Percentiles rank a stretch among this genome's conserved stretches.
These are phyloP conservation scores for Hyalella azteca DNA, from an alignment of 2,888 invertebrate species.

Conservation along the genomic window DNA sequence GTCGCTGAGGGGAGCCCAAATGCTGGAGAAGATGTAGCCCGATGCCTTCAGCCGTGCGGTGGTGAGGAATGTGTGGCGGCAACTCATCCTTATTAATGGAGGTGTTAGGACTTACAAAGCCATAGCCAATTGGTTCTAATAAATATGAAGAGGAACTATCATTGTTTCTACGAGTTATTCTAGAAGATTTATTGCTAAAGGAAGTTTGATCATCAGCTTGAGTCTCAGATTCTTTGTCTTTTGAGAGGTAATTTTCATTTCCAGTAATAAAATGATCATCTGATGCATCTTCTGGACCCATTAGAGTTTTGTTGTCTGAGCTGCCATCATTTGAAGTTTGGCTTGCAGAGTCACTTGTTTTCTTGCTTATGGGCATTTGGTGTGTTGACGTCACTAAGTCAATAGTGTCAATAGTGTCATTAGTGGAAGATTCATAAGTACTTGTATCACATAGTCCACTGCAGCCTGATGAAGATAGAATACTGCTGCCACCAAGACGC, in stretches of 20 bases:
- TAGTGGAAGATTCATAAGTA: slow-evolving; percentile 2
- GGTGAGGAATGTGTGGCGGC: slow-evolving; percentile 59
- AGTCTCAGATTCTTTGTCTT: not conserved
- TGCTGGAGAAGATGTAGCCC: slow-evolving; percentile 77
- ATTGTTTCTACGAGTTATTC: too few relatives aligned
- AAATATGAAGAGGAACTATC: too few relatives aligned
- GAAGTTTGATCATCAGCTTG: too few relatives aligned
- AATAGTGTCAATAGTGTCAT: not conserved
- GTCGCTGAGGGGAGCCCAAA: slow-evolving; percentile 72
- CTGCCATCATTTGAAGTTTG: slow-evolving; percentile 8
- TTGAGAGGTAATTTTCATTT: not conserved
- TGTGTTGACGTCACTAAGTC: not conserved
- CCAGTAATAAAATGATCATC: too few relatives aligned
- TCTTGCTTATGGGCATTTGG: not conserved
- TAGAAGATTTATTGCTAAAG: too few relatives aligned
- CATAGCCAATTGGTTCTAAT: too few relatives aligned
- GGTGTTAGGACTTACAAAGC: too few relatives aligned
- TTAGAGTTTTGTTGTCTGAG: not conserved
- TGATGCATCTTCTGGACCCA: not conserved
- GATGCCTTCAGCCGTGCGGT: slow-evolving; percentile 75
- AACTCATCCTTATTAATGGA: too few relatives aligned
- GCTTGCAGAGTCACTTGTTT: not conserved
- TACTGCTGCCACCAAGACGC: not conserved
- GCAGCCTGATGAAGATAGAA: not conserved
- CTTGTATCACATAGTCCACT: slow-evolving; percentile 14